These are phyloP conservation scores for Dolichopus griseipennis DNA, from an alignment of 2,888 invertebrate genomes.

Conservation along the genomic window DNA sequence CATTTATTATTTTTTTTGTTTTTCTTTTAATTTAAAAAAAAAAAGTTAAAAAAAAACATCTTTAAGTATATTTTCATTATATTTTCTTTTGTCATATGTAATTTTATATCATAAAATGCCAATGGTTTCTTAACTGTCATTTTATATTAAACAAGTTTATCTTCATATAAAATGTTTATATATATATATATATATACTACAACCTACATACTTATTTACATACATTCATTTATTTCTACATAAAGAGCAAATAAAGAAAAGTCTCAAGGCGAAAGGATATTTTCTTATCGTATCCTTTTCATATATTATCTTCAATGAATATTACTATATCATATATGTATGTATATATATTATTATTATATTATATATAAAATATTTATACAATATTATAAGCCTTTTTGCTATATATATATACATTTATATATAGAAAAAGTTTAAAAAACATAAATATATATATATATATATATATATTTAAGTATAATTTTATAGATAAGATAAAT, in stretches of 20 bases:
- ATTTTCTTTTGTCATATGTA: neutral
- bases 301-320: too few species aligned
- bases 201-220: too few species aligned
- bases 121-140: conserved; percentile 4
- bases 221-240: too few species aligned
- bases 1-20: neutral
- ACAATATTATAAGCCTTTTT: too few species aligned
- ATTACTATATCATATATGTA: too few species aligned
- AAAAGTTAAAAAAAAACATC: neutral
- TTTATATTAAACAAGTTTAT: conserved; percentile 3
- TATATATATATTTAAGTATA: too few species aligned
- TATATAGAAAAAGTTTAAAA: too few species aligned
- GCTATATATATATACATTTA: too few species aligned
- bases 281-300: neutral
- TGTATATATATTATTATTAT: too few species aligned
- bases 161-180: neutral
- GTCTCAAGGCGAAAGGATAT: conserved; percentile 1
- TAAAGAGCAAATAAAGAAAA: neutral
- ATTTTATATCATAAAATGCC: neutral
- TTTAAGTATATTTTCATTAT: neutral
- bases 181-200: neutral
- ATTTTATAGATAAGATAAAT: too few species aligned
- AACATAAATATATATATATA: too few species aligned
- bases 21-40: neutral
- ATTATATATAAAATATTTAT: too few species aligned